These are phyloP conservation scores for Cliona cf. orientalis DNA, from an alignment of 37 sponge, comb jelly and placozoan species.

Conservation along the genomic window DNA sequence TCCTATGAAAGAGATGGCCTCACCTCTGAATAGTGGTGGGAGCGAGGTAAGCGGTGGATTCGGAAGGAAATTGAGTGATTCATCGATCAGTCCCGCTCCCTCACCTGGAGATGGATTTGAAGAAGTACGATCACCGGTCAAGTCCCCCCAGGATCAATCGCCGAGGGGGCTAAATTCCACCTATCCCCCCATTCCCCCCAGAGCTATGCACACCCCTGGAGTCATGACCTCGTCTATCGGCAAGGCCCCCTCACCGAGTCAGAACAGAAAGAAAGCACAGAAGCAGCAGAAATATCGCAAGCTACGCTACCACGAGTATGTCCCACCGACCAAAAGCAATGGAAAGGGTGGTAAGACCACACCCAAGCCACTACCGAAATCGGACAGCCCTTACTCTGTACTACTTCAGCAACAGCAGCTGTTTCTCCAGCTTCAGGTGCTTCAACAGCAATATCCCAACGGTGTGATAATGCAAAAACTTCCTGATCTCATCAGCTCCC, in stretches of 20 bases:
- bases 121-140: conserved; percentile 20
- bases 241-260: conserved; percentile 52
- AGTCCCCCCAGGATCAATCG: conserved; percentile 30
- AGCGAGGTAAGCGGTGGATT: too few relatives aligned
- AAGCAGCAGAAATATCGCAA: conserved; percentile 57
- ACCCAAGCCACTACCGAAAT: conserved; percentile 52
- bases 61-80: conserved; percentile 38
- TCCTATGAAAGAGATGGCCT: too few relatives aligned
- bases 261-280: conserved; percentile 53
- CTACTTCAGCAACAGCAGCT: conserved; percentile 90
- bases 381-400: conserved; percentile 60
- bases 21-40: too few relatives aligned
- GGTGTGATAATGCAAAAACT: conserved; percentile 78
- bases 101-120: conserved; percentile 29
- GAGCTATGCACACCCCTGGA: conserved; percentile 7
- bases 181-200: conserved; percentile 3
- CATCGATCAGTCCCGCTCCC: conserved; percentile 45
- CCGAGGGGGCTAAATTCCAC: conserved; percentile 24
- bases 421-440: conserved; percentile 84
- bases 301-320: conserved; percentile 80
- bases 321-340: conserved; percentile 71
- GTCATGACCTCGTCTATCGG: not conserved
- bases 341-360: conserved; percentile 72
- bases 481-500: conserved; percentile 61
- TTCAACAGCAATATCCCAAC: conserved; percentile 84